Evolutionary conservation across 2,888 invertebrate species (phyloP).

Genomic region (Allolobophora icterica): DNA sequence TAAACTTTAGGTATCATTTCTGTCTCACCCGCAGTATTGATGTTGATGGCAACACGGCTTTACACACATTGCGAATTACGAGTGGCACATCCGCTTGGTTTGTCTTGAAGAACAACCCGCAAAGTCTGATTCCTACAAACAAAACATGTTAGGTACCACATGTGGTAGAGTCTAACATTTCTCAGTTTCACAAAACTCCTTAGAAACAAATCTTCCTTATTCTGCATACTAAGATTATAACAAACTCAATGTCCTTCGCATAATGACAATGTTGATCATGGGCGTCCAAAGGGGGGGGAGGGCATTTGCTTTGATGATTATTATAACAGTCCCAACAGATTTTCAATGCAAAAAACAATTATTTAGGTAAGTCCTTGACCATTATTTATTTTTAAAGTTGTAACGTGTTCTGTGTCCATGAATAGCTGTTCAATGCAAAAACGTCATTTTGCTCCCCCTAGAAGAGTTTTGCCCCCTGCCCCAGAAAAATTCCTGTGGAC

Average conservation of each 20-base stretch:
- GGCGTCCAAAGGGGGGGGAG: too few relatives aligned
- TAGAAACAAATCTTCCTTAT: background rate
- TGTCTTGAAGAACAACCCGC: slow-evolving; percentile 32
- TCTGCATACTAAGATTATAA: background rate
- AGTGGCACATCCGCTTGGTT: slow-evolving; percentile 30
- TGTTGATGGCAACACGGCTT: slow-evolving; percentile 27
- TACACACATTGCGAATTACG: slow-evolving; percentile 31
- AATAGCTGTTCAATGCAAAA: too few relatives aligned
- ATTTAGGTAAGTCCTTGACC: too few relatives aligned
- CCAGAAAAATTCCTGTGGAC: too few relatives aligned
- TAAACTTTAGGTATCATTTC: background rate
- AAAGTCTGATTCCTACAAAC: background rate
- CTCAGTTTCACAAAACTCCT: background rate
- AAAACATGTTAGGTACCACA: background rate
- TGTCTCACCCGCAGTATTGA: slow-evolving; percentile 30
- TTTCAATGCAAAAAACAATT: too few relatives aligned
- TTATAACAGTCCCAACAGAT: too few relatives aligned
- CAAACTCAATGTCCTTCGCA: background rate
- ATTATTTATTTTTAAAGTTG: too few relatives aligned
- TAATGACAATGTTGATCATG: too few relatives aligned
- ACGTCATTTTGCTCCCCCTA: too few relatives aligned
- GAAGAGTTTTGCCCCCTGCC: too few relatives aligned
- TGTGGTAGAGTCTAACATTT: background rate
- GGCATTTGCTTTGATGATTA: too few relatives aligned
- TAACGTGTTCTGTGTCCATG: too few relatives aligned